Evolutionary conservation across 2,888 invertebrate genomes (phyloP).

Genomic region (Eupeodes luniger): DNA sequence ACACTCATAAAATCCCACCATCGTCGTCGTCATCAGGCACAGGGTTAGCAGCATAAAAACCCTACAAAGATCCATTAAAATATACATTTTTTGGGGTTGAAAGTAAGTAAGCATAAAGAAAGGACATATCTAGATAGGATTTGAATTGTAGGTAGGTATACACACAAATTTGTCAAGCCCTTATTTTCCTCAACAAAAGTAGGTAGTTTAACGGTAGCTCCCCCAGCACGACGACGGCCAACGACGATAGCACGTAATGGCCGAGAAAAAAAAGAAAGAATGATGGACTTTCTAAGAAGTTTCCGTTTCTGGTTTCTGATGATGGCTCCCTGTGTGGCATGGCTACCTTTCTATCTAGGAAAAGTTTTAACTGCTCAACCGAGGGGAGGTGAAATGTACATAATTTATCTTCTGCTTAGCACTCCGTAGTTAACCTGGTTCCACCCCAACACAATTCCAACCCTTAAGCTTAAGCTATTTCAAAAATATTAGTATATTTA

Average conservation of each 20-base stretch:
- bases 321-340: constrained; percentile 11
- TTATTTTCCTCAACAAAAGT: constrained; percentile 23
- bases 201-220: constrained; percentile 36
- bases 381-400: constrained; percentile 51
- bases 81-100: constrained; percentile 61
- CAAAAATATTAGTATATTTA: constrained; percentile 62
- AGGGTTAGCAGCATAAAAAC: constrained; percentile 73
- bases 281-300: constrained; percentile 65
- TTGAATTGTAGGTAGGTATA: neutral
- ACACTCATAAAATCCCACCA: constrained; percentile 71
- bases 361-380: neutral
- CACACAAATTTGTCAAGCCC: constrained; percentile 50
- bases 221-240: neutral
- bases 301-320: constrained; percentile 43
- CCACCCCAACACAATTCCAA: constrained; percentile 38
- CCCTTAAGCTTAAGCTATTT: constrained; percentile 61
- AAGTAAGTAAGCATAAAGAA: neutral
- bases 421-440: constrained; percentile 5
- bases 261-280: constrained; percentile 62
- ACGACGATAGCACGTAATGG: constrained; percentile 37
- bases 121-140: neutral
- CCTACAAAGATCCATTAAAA: constrained; percentile 59
- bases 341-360: neutral
- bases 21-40: constrained; percentile 60
- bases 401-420: constrained; percentile 69